A percentile compares a stretch with the other conserved stretches of the same genome.
These are phyloP conservation scores for Rhinogobio ventralis DNA, from an alignment of 2,797 vertebrate genomes.

Conservation along the genomic window DNA sequence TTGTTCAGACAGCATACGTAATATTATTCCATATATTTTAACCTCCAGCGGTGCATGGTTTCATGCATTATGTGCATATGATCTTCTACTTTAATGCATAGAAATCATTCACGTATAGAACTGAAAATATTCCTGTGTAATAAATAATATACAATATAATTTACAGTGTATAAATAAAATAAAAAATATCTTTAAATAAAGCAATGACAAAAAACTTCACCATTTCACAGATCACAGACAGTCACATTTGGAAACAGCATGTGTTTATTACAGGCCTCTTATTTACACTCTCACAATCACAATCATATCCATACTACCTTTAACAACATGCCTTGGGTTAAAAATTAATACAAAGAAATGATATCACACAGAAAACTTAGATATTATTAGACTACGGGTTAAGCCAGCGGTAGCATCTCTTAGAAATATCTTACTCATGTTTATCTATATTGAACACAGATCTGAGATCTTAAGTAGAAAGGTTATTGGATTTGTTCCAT, in stretches of 20 bases:
- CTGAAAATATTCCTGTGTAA: neutral
- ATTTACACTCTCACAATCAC: conserved; percentile 30
- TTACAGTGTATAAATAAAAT: no score
- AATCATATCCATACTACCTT: conserved; percentile 10
- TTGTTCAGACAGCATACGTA: neutral
- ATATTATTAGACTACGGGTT: conserved; percentile 21
- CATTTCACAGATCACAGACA: neutral
- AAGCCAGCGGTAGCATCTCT: neutral
- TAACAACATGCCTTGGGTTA: conserved; percentile 40
- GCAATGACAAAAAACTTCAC: neutral
- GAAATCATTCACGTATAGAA: neutral
- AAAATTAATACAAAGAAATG: conserved; percentile 19
- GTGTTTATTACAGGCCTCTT: conserved; percentile 68
- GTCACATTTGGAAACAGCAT: conserved; percentile 46
- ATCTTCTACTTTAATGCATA: neutral
- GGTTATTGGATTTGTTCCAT: neutral
- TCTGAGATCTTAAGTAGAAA: conserved; percentile 11
- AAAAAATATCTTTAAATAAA: neutral
- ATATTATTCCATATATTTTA: neutral
- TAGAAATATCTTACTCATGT: conserved; percentile 4
- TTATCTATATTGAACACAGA: conserved; percentile 6
- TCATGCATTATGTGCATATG: neutral
- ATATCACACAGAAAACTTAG: neutral
- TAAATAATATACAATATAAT: no score
- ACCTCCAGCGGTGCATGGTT: neutral